A percentile compares a stretch with the other conserved stretches of the same genome.
Evolutionary conservation across 2,888 invertebrate genomes (phyloP).

Genomic region (Cephalotes varians): DNA sequence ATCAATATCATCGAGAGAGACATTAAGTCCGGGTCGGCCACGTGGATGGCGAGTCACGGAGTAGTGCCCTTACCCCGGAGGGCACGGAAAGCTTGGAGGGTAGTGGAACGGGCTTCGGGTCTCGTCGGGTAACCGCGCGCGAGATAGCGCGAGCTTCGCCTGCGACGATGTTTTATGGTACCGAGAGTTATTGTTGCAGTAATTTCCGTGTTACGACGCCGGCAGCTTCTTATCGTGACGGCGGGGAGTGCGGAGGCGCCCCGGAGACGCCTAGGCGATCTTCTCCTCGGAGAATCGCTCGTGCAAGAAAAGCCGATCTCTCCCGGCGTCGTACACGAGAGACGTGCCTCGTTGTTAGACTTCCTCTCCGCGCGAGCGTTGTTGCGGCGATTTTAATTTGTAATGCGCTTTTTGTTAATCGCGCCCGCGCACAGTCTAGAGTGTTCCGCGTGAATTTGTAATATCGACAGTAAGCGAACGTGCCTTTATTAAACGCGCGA

Average conservation of each 20-base stretch:
- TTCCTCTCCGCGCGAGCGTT: slow-evolving; percentile 2
- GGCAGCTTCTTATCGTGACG: slow-evolving; percentile 50
- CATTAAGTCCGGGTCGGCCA: slow-evolving; percentile 49
- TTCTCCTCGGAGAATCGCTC: slow-evolving; percentile 23
- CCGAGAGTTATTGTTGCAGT: slow-evolving; percentile 56
- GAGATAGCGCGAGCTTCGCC: slow-evolving; percentile 51
- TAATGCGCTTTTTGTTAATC: slow-evolving; percentile 50
- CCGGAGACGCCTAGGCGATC: slow-evolving; percentile 42
- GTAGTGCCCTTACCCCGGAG: slow-evolving; percentile 27
- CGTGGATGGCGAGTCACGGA: slow-evolving; percentile 44
- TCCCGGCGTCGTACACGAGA: background rate
- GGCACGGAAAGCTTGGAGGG: background rate
- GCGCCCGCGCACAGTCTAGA: background rate
- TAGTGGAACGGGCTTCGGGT: slow-evolving; percentile 35
- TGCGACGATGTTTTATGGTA: slow-evolving; percentile 54
- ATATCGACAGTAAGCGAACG: slow-evolving; percentile 16
- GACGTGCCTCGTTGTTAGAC: slow-evolving; percentile 24
- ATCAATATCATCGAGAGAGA: slow-evolving; percentile 51
- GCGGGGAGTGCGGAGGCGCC: slow-evolving; percentile 5
- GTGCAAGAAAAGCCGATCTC: slow-evolving; percentile 44
- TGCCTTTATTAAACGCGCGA: background rate
- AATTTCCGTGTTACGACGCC: slow-evolving; percentile 53
- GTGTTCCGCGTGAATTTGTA: slow-evolving; percentile 17
- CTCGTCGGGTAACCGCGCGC: slow-evolving; percentile 49
- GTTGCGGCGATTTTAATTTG: slow-evolving; percentile 41